These are phyloP conservation scores for Lucilia sericata DNA, from an alignment of 1,140 invertebrate genomes.

Conservation along the genomic window DNA sequence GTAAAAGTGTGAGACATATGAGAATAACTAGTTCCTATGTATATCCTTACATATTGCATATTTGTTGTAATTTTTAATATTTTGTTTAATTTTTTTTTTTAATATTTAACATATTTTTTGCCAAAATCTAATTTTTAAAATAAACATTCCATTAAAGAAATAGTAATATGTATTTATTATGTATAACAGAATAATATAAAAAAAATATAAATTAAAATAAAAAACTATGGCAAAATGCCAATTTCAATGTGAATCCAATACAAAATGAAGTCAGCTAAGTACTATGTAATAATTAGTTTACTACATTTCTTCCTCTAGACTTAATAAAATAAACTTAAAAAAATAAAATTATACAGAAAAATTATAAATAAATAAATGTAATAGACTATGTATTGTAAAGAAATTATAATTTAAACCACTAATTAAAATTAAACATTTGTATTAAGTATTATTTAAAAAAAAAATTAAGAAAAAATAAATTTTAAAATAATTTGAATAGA, in stretches of 20 bases:
- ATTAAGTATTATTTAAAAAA: slow-evolving; percentile 20
- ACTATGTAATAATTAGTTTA: not conserved
- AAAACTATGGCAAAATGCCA: not conserved
- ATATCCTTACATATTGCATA: too few relatives aligned
- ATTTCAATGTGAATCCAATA: slow-evolving; percentile 17
- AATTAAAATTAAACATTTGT: not conserved
- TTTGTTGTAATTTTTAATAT: too few relatives aligned
- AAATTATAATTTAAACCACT: slow-evolving; percentile 13
- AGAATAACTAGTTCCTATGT: too few relatives aligned
- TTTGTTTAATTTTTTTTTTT: too few relatives aligned
- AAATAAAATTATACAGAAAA: not conserved
- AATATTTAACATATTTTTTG: not conserved
- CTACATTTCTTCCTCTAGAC: not conserved
- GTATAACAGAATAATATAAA: not conserved
- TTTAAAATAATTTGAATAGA: slow-evolving; percentile 32
- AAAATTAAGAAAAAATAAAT: slow-evolving; percentile 12
- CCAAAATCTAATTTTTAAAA: not conserved
- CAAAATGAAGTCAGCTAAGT: not conserved
- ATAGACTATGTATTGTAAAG: slow-evolving; percentile 36
- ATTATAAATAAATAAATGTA: slow-evolving; percentile 27
- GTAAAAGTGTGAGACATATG: too few relatives aligned
- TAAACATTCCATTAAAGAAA: not conserved
- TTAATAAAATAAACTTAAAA: not conserved
- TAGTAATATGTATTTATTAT: not conserved
- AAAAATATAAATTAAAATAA: not conserved